These are phyloP conservation scores for Semaprochilodus insignis DNA, from an alignment of 2,797 vertebrate genomes.

Conservation along the genomic window DNA sequence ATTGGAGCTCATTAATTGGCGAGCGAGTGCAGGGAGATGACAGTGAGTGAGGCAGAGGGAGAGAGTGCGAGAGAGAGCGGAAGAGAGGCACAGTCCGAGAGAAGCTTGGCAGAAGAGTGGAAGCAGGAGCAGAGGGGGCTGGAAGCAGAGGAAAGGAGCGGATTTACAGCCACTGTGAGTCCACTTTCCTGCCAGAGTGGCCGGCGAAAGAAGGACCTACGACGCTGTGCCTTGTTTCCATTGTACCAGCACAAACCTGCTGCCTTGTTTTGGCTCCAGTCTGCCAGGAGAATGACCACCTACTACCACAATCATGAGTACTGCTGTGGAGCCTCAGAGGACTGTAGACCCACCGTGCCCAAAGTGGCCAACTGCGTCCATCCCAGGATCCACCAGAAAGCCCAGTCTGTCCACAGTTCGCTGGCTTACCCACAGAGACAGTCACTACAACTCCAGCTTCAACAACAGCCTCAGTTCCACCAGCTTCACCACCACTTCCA, in stretches of 20 bases:
- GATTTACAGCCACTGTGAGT: slow-evolving; percentile 51
- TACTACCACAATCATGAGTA: slow-evolving; percentile 79
- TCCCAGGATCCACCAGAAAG: slow-evolving; percentile 38
- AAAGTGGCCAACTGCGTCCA: slow-evolving; percentile 51
- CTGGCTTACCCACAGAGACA: slow-evolving; percentile 34
- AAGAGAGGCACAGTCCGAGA: slow-evolving; percentile 45
- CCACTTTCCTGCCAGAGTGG: slow-evolving; percentile 36
- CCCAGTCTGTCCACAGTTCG: slow-evolving; percentile 34
- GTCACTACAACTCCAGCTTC: slow-evolving; percentile 33
- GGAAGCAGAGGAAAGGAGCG: slow-evolving; percentile 50
- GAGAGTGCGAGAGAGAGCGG: slow-evolving; percentile 43
- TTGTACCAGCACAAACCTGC: slow-evolving; percentile 12
- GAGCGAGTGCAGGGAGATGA: slow-evolving; percentile 66
- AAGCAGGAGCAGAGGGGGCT: slow-evolving; percentile 47
- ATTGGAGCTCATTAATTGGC: slow-evolving; percentile 86
- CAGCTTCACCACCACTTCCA: slow-evolving; percentile 54
- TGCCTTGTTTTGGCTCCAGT: neutral
- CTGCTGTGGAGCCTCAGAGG: slow-evolving; percentile 66
- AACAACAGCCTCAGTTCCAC: slow-evolving; percentile 53
- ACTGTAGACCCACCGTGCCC: slow-evolving; percentile 31
- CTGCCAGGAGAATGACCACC: slow-evolving; percentile 71
- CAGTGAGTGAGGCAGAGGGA: slow-evolving; percentile 63
- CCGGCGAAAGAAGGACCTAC: slow-evolving; percentile 25
- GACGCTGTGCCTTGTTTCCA: slow-evolving; percentile 9
- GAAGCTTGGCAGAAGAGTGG: slow-evolving; percentile 54